Evolutionary conservation across 1,140 invertebrate species (phyloP), one percentile per base, ranked within the genome.

Genomic region (Oedothorax gibbosus): DNA sequence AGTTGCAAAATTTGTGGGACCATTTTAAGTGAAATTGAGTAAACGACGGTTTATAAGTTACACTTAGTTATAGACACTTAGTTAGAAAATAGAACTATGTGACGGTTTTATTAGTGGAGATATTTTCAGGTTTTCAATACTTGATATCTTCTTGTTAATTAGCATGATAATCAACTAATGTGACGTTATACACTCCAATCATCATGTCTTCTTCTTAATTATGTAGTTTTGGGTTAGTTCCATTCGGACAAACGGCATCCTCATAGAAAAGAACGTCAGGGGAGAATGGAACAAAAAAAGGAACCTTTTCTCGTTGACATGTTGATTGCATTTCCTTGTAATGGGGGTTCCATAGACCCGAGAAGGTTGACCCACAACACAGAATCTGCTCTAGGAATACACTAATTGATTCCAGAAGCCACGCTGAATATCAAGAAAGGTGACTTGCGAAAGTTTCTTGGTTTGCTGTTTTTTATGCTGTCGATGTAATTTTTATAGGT

Each of bases 321-420:
- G 71, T 84, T 84, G 81, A 84, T 84, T 84, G 81, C 81, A 57
- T 84, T 84, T 84, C 81, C 81, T 75, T 84, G 81, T 84, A 75
- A 68, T 68, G 56, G 66, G 51, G 64, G 51, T 51, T 66, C 51
- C 15, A 51, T 9, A 49, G 69, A 73, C 35, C 50, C 54, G 3
- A 72, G 50, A 71, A 64, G 53, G 80, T 82, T 82, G 77, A 79
- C 77, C 77, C 80, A 65, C 56, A 73, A 64, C 49, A 50, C 49
- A 21, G n/a, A 53, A 71, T 35, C 2, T 35, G 35, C 35, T 71
- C 69, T 20, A 57, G 66, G 54, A 81, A 71, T 15, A 15, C 80
- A 75, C 81, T 84, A 84, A 84, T 84, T 76, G 81, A 84, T 84
- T 84, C 81, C 20, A 68, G 80, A 82, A 68, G 73, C 80, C 69